These are phyloP conservation scores for Neopelma chrysocephalum DNA, from an alignment of 2,797 vertebrate genomes.

Conservation along the genomic window DNA sequence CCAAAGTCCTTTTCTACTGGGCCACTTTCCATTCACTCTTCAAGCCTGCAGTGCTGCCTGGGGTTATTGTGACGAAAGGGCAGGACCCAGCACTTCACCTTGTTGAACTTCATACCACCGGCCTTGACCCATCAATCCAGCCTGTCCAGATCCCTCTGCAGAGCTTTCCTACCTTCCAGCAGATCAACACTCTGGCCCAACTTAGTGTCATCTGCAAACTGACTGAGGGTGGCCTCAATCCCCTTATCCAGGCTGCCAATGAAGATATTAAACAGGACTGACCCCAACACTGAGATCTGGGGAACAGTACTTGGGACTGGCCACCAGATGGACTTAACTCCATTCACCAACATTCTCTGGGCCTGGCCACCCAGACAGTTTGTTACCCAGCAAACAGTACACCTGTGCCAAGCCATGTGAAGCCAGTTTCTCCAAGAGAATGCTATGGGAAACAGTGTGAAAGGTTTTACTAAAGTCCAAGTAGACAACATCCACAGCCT, in stretches of 20 bases:
- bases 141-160: not conserved
- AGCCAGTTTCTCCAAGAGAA: not conserved
- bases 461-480: not conserved
- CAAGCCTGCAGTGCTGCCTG: not conserved
- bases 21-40: not conserved
- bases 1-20: not conserved
- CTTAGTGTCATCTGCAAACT: not conserved
- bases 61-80: not conserved
- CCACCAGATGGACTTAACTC: not conserved
- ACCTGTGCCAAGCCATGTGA: not conserved
- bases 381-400: not conserved
- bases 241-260: not conserved
- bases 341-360: not conserved
- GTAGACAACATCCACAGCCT: not conserved
- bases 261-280: not conserved
- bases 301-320: accelerated
- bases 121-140: not conserved
- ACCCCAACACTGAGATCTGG: not conserved
- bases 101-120: too few species aligned
- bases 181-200: not conserved
- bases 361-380: not conserved
- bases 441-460: not conserved
- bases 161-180: not conserved
- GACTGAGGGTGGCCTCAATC: not conserved
- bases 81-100: not conserved